Evolutionary conservation across 2,888 invertebrate species (phyloP).

Genomic region (Tiphia femorata): DNA sequence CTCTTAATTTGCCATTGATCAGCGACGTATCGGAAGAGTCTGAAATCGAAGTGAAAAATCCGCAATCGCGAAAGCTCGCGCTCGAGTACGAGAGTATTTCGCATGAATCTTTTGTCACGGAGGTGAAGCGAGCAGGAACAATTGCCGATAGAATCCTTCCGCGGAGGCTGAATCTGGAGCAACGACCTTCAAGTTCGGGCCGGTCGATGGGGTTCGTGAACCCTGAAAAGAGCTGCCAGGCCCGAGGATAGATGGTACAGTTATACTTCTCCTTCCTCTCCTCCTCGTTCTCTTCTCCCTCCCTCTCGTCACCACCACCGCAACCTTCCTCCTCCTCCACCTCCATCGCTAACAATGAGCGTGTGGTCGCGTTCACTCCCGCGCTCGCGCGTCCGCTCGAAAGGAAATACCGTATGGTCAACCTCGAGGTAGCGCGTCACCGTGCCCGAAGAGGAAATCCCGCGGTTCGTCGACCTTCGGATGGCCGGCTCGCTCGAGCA

Average conservation of each 20-base stretch:
- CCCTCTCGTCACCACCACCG: background rate
- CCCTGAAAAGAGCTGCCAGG: conserved; percentile 44
- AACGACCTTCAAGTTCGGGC: conserved; percentile 55
- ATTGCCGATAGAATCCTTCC: background rate
- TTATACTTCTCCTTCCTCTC: conserved; percentile 41
- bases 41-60: too few relatives aligned
- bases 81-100: too few relatives aligned
- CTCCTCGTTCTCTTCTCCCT: conserved; percentile 6
- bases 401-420: conserved; percentile 57
- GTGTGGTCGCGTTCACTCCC: conserved; percentile 36
- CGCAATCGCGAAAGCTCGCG: too few relatives aligned
- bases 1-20: too few relatives aligned
- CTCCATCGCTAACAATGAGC: conserved; percentile 33
- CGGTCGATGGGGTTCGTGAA: conserved; percentile 52
- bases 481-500: background rate
- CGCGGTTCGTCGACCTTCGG: conserved; percentile 38
- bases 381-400: conserved; percentile 33
- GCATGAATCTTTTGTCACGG: too few relatives aligned
- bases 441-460: conserved; percentile 43
- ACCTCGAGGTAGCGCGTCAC: conserved; percentile 43
- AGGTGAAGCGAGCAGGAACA: too few relatives aligned
- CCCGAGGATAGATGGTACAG: conserved; percentile 54
- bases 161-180: conserved; percentile 46
- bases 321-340: conserved; percentile 15
- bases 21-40: too few relatives aligned